Evolutionary conservation across 2,888 invertebrate genomes (phyloP).

Genomic region (Copidosoma aretas): DNA sequence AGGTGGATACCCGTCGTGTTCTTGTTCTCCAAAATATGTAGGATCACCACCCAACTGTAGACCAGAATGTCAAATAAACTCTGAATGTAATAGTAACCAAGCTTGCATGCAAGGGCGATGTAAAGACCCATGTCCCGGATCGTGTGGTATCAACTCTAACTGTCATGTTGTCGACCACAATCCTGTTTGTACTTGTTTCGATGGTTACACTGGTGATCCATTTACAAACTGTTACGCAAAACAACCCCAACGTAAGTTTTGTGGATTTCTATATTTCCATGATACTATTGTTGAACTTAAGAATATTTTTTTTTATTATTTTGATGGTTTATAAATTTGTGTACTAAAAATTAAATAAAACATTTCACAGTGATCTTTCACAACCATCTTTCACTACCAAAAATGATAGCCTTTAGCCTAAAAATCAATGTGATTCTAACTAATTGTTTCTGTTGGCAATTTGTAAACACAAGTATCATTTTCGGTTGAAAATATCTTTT

Average conservation of each 20-base stretch:
- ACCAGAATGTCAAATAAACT: conserved; percentile 79
- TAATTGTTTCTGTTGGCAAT: too few relatives aligned
- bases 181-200: conserved; percentile 76
- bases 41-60: conserved; percentile 81
- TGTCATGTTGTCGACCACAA: conserved; percentile 75
- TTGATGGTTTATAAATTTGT: too few relatives aligned
- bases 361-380: too few relatives aligned
- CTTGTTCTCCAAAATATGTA: conserved; percentile 76
- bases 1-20: conserved; percentile 77
- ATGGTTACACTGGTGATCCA: conserved; percentile 77
- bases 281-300: too few relatives aligned
- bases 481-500: not conserved
- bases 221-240: conserved; percentile 64
- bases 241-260: conserved; percentile 29
- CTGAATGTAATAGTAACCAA: conserved; percentile 76
- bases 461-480: not conserved
- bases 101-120: conserved; percentile 82
- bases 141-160: conserved; percentile 72
- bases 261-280: too few relatives aligned
- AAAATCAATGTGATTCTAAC: too few relatives aligned
- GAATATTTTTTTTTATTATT: too few relatives aligned
- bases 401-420: too few relatives aligned
- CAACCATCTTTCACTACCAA: too few relatives aligned
- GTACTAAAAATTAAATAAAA: too few relatives aligned
- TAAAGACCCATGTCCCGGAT: conserved; percentile 81